Conservation (phyloP, 2,113 vertebrate genomes). For the Aix galericulata region DNA sequence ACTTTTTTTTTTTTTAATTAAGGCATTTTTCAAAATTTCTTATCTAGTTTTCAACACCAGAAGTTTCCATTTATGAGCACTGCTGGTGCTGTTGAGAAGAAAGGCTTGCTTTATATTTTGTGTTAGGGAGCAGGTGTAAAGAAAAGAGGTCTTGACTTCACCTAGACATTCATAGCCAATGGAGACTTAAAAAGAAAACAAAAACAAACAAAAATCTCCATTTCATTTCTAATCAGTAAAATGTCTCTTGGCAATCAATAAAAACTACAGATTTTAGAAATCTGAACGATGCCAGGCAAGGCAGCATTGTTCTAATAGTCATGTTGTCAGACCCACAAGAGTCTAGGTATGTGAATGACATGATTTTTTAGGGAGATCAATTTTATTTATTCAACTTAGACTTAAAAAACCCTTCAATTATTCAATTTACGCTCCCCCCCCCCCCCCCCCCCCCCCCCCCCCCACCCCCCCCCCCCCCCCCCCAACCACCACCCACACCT, state of each 20-base stretch:
- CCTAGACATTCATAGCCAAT: background rate
- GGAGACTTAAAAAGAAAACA: background rate
- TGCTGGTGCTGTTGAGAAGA: background rate
- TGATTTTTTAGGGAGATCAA: background rate
- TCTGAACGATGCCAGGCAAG: too few relatives aligned
- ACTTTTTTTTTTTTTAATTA: too few relatives aligned
- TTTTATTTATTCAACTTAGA: background rate
- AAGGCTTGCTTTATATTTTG: background rate
- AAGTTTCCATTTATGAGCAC: background rate
- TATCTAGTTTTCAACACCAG: background rate
- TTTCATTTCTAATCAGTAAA: background rate
- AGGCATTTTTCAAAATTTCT: background rate
- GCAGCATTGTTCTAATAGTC: too few relatives aligned
- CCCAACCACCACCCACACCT: too few relatives aligned
- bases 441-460: too few relatives aligned
- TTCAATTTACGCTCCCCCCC: background rate
- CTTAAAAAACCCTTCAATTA: background rate
- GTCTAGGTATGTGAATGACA: background rate
- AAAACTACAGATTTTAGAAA: too few relatives aligned
- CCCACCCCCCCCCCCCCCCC: too few relatives aligned
- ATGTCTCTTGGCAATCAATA: too few relatives aligned
- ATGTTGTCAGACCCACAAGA: accelerated
- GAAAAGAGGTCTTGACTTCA: background rate
- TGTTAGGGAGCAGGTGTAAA: background rate
- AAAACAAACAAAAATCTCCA: too few relatives aligned